Percentiles rank a stretch among this genome's conserved stretches.
Evolutionary conservation across 2,797 vertebrate species (phyloP).

Genomic region (Catostomus latipinnis): DNA sequence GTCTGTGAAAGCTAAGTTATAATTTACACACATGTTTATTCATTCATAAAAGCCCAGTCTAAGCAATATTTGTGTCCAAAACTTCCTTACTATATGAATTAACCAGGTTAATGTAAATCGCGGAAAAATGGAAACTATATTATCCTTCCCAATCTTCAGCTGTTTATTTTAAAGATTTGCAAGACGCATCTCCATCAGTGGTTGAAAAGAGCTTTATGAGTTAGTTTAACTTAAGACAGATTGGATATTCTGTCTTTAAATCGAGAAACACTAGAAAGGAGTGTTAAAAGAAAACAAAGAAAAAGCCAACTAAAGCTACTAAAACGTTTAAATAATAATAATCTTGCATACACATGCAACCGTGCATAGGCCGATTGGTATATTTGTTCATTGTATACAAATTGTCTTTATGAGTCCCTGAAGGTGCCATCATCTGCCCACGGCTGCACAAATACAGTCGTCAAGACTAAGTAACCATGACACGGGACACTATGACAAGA

Average conservation of each 20-base stretch:
- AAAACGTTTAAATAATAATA: neutral
- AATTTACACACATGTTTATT: neutral
- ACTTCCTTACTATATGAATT: neutral
- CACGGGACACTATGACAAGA: slow-evolving; percentile 19
- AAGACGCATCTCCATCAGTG: neutral
- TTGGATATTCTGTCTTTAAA: neutral
- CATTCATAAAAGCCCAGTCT: neutral
- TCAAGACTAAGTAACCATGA: slow-evolving; percentile 48
- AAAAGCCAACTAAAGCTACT: neutral
- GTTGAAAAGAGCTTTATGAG: neutral
- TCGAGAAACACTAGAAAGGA: neutral
- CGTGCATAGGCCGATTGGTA: neutral
- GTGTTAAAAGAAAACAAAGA: neutral
- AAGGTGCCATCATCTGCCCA: slow-evolving; percentile 7
- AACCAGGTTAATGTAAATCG: neutral
- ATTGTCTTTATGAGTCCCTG: neutral
- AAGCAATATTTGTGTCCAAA: neutral
- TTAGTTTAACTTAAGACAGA: neutral
- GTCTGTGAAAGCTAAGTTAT: too few relatives aligned
- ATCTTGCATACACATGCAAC: neutral
- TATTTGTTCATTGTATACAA: neutral
- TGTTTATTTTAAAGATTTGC: neutral
- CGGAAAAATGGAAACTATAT: neutral
- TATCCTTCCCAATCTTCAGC: neutral
- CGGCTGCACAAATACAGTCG: slow-evolving; percentile 45